phyloP scores from a whole-genome alignment of 2,797 vertebrate genomes.

The Enteromius anoplus region DNA sequence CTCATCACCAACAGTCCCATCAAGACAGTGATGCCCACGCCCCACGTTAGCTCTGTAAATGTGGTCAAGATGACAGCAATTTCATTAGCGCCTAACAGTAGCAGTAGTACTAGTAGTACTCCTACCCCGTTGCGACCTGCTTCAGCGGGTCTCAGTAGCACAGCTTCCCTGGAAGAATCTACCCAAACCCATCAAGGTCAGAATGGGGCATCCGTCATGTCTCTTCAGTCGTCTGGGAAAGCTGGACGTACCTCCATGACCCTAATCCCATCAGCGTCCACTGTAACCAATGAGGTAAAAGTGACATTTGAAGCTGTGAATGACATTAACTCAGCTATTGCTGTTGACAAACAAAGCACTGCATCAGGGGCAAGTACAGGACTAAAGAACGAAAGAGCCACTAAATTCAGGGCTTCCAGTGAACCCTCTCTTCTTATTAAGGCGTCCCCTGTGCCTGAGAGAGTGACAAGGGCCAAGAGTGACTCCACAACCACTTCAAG shows the following conservation, averaged over 20 bases:
- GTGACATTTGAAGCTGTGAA: constrained; percentile 79
- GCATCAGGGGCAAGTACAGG: constrained; percentile 68
- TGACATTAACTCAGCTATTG: constrained; percentile 75
- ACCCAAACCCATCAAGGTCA: constrained; percentile 78
- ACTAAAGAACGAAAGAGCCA: constrained; percentile 79
- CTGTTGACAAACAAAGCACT: constrained; percentile 78
- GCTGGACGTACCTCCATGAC: constrained; percentile 65
- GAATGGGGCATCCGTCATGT: constrained; percentile 72
- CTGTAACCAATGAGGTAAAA: constrained; percentile 81
- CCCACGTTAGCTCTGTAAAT: constrained; percentile 93
- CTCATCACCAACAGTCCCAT: constrained; percentile 98
- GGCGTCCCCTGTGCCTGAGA: constrained; percentile 78
- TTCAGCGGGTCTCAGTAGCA: constrained; percentile 75
- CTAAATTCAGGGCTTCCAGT: constrained; percentile 81
- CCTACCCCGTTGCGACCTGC: constrained; percentile 80
- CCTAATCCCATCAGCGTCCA: constrained; percentile 19
- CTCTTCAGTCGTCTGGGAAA: constrained; percentile 82
- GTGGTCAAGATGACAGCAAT: constrained; percentile 99
- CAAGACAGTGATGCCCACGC: constrained; percentile 93
- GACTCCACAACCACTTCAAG: constrained; percentile 75
- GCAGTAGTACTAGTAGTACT: constrained; percentile 67
- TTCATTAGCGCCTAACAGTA: constrained; percentile 88
- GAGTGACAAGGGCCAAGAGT: constrained; percentile 81
- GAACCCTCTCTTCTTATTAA: constrained; percentile 84
- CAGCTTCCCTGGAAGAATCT: constrained; percentile 80